Percentiles rank a stretch among this genome's conserved stretches.
These are phyloP conservation scores for Cryptoprocta ferox DNA, from an alignment of 2,797 vertebrate species.

Conservation along the genomic window DNA sequence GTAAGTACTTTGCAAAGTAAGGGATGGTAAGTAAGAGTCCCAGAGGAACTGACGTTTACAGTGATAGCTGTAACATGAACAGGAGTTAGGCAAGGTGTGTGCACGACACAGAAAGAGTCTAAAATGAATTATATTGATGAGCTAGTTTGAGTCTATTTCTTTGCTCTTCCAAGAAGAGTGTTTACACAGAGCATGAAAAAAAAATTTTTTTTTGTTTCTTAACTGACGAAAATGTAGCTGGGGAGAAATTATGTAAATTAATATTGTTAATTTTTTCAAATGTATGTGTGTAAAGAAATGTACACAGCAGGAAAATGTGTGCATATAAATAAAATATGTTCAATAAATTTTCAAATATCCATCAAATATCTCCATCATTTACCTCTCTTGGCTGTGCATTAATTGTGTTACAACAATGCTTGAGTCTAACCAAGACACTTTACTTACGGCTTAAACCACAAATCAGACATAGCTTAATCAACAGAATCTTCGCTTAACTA, in stretches of 20 bases:
- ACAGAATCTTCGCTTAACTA: conserved; percentile 46
- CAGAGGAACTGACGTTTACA: not conserved
- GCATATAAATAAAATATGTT: not conserved
- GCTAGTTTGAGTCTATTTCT: not conserved
- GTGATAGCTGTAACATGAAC: not conserved
- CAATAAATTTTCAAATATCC: not conserved
- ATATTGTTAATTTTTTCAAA: conserved; percentile 31
- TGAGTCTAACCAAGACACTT: not conserved
- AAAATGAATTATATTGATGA: not conserved
- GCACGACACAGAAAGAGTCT: not conserved
- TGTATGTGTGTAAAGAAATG: not conserved
- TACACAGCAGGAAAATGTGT: not conserved
- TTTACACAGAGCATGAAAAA: not conserved
- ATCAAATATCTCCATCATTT: not conserved
- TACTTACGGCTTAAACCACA: not conserved
- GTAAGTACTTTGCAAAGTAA: not conserved
- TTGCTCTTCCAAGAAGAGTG: not conserved
- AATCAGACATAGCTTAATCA: conserved; percentile 46
- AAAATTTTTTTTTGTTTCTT: not conserved
- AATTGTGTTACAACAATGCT: not conserved
- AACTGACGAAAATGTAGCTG: not conserved
- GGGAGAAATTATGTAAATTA: conserved; percentile 32
- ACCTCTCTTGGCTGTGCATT: not conserved
- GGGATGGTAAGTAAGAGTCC: not conserved
- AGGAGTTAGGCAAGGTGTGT: not conserved